Evolutionary conservation across 2,113 vertebrate species (phyloP), one percentile per base, ranked within the genome.

Genomic region (Charadrius vociferus): DNA sequence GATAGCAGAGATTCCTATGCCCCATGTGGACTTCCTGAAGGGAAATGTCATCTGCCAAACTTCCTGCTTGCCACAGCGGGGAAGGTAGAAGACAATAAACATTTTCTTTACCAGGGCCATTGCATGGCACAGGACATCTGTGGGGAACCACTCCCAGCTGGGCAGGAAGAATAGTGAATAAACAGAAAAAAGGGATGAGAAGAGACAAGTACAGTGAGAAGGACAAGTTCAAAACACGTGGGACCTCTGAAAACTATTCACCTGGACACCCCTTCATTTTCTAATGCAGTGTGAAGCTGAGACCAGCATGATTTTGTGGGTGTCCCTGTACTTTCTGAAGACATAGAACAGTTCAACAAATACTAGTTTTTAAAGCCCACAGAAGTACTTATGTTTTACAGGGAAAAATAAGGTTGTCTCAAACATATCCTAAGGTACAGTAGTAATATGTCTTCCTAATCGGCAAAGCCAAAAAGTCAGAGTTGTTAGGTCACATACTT

Each of bases 1-100:
- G 88, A 88, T 61, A 62, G 52, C 49, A 77, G 63, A 81, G 47
- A 93, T 93, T 93, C 71, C 67, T 90, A 24, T 88, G 79, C 50
- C 82, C 79, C 82, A 26, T 29, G 4, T 58, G 3, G 6, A 23
- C 75, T 96, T 94, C 85, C 92, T 92, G 67, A 37, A 63, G 88
- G 92, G 82, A 96, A 93, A 74, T 4, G 8, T 81, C 61, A 93
- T 63, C 74, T 96, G 70, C 41, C 75, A 96, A 88, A 80, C 55
- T 92, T 94, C 92, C 92, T 45, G 74, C 82, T 91, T 86, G 63
- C 65, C 88, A 78, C 71, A 93, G 85, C 80, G 59, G 79, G 71
- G 79, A 93, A 94, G 47, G 32, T n/a, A 91, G 86, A 80, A 7
- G 63, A 73, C 79, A 82, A 94, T 70, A 81, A 86, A 83, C 12